These are phyloP conservation scores for Diaprepes abbreviatus DNA, from an alignment of 2,888 invertebrate species.

Conservation along the genomic window DNA sequence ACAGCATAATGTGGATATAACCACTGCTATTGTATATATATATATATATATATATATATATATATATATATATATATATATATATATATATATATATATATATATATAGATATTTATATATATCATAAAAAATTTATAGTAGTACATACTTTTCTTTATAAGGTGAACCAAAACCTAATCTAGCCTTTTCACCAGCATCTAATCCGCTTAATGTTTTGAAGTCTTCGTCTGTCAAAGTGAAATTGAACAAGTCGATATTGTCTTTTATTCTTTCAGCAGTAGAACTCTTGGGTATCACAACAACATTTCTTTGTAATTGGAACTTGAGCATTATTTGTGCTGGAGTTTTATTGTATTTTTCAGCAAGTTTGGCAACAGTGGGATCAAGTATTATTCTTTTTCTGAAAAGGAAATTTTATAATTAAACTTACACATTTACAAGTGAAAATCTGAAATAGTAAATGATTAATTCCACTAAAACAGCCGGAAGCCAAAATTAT, in stretches of 20 bases:
- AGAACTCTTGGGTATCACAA: not conserved
- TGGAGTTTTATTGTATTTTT: not conserved
- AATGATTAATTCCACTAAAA: too few species aligned
- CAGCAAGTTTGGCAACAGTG: not conserved
- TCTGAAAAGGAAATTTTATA: not conserved
- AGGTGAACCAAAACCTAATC: not conserved
- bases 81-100: too few species aligned
- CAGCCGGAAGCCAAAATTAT: too few species aligned
- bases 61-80: too few species aligned
- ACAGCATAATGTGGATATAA: too few species aligned
- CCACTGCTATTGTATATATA: too few species aligned
- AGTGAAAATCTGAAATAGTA: too few species aligned
- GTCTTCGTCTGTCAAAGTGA: not conserved
- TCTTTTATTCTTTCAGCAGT: not conserved
- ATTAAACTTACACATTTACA: not conserved
- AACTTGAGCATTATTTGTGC: not conserved
- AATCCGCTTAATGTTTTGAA: not conserved
- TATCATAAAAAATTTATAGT: too few species aligned
- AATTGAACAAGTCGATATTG: not conserved
- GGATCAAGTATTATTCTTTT: not conserved
- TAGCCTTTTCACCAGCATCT: not conserved
- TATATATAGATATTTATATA: too few species aligned
- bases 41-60: too few species aligned
- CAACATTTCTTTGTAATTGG: not conserved
- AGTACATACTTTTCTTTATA: not conserved